These are phyloP conservation scores for Squalus acanthias DNA, from an alignment of 2,797 vertebrate species.

Conservation along the genomic window DNA sequence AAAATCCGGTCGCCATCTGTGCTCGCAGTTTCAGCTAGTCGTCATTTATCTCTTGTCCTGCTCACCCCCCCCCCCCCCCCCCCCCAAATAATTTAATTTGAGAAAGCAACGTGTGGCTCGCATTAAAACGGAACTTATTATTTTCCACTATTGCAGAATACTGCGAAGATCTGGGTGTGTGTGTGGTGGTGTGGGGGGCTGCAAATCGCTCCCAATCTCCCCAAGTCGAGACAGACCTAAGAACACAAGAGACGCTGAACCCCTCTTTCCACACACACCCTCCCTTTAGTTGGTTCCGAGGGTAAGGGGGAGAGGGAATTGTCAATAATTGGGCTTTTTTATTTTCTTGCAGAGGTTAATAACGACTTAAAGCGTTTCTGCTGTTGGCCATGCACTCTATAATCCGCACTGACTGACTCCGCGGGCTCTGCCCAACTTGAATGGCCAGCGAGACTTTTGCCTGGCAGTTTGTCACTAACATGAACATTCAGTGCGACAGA, in stretches of 20 bases:
- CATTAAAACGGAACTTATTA: background rate
- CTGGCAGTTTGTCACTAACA: background rate
- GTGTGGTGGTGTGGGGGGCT: background rate
- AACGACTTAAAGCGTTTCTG: background rate
- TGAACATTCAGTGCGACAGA: background rate
- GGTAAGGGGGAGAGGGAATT: background rate
- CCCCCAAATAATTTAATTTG: background rate
- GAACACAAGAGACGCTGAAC: too few species aligned
- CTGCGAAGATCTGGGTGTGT: background rate
- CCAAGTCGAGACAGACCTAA: background rate
- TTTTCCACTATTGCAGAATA: background rate
- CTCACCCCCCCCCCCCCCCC: background rate
- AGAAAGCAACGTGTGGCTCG: too few species aligned
- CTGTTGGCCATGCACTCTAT: background rate
- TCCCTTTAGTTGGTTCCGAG: background rate
- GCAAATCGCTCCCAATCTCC: background rate
- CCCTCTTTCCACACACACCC: background rate
- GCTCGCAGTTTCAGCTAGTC: background rate
- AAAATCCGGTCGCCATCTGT: background rate
- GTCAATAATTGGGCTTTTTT: background rate
- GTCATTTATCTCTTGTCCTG: background rate
- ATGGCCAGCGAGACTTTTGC: background rate
- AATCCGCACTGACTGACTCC: background rate
- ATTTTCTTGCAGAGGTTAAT: background rate
- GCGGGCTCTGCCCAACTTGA: background rate